Evolutionary conservation across 1,140 invertebrate genomes (phyloP).

Genomic region (Drosophila gunungcola): DNA sequence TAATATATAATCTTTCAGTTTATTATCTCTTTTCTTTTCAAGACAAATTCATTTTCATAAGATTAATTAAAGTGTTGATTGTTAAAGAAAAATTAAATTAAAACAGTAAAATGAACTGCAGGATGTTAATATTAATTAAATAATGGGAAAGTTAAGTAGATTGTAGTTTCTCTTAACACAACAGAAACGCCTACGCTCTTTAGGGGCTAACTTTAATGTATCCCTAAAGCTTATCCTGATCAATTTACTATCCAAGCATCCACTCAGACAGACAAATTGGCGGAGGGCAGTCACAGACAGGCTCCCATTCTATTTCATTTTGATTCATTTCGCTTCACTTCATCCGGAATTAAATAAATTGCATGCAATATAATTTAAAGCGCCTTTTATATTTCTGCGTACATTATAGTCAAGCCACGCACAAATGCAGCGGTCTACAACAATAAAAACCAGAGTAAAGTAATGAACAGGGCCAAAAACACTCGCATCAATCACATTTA

Average conservation of each 20-base stretch:
- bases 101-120: no score
- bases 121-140: no score
- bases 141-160: no score
- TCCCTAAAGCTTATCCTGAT: not conserved
- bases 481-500: slow-evolving; percentile 73
- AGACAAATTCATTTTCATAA: no score
- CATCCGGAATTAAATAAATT: slow-evolving; percentile 57
- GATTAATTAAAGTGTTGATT: no score
- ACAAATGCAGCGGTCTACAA: slow-evolving; percentile 29
- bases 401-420: slow-evolving; percentile 58
- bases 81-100: no score
- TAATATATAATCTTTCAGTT: no score
- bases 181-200: no score
- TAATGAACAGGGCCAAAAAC: slow-evolving; percentile 28
- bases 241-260: not conserved
- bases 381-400: slow-evolving; percentile 6
- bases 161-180: no score
- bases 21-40: no score
- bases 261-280: slow-evolving; percentile 38
- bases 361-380: slow-evolving; percentile 68
- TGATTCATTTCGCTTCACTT: slow-evolving; percentile 32
- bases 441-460: not conserved
- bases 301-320: slow-evolving; percentile 13
- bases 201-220: not conserved
- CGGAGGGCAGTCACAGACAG: not conserved